phyloP scores from a whole-genome alignment of 2,888 invertebrate species.

The Tribolium freemani region DNA sequence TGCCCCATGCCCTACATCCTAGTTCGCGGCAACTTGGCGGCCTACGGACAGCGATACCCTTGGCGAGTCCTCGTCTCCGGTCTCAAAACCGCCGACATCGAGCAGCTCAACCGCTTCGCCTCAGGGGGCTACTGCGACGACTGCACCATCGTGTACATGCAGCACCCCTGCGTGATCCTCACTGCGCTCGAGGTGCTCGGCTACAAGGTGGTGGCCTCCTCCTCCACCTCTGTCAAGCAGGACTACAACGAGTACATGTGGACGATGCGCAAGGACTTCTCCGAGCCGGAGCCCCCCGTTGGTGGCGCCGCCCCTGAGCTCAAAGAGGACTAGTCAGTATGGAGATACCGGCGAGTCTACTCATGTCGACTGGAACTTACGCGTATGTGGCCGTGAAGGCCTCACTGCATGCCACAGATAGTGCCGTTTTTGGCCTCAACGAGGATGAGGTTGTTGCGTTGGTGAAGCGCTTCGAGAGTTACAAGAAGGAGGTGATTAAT shows the following conservation, averaged over 20 bases:
- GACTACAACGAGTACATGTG: slow-evolving; percentile 94
- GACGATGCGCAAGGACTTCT: slow-evolving; percentile 93
- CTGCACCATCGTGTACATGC: slow-evolving; percentile 87
- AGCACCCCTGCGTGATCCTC: slow-evolving; percentile 89
- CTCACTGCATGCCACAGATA: slow-evolving; percentile 81
- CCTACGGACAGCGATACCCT: slow-evolving; percentile 88
- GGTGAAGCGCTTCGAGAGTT: slow-evolving; percentile 78
- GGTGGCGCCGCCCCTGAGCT: slow-evolving; percentile 43
- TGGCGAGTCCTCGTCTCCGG: slow-evolving; percentile 91
- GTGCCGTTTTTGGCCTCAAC: slow-evolving; percentile 83
- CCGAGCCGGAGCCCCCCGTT: slow-evolving; percentile 82
- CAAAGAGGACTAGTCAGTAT: slow-evolving; percentile 51
- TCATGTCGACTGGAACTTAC: slow-evolving; percentile 71
- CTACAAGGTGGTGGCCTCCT: slow-evolving; percentile 90
- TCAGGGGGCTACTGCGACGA: slow-evolving; percentile 89
- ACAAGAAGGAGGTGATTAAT: slow-evolving; percentile 75
- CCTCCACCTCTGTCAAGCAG: slow-evolving; percentile 87
- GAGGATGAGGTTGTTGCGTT: slow-evolving; percentile 79
- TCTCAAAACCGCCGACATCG: slow-evolving; percentile 86
- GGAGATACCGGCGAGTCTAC: slow-evolving; percentile 66
- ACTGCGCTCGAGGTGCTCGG: slow-evolving; percentile 90
- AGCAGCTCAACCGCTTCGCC: slow-evolving; percentile 85
- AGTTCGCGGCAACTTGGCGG: slow-evolving; percentile 89
- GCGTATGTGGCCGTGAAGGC: slow-evolving; percentile 86
- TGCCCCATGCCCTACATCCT: slow-evolving; percentile 88